Conservation (phyloP, 2,797 vertebrate genomes). For the Poecile montanus region DNA sequence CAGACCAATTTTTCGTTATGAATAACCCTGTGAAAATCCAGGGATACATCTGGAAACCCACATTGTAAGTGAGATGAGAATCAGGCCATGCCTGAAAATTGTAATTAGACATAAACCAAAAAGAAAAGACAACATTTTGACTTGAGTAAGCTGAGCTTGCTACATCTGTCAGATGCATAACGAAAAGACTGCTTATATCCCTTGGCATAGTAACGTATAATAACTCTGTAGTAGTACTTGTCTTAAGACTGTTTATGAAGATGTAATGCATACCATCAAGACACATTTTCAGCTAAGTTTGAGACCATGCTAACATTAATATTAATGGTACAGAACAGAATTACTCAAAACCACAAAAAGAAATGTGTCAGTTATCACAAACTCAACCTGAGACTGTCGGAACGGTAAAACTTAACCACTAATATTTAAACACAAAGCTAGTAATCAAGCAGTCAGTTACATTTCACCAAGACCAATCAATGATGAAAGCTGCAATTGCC, state of each 20-base stretch:
- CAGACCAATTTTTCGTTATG: not conserved
- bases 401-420: not conserved
- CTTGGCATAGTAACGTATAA: not conserved
- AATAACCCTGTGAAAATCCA: slow-evolving; percentile 20
- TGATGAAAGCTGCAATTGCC: not conserved
- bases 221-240: not conserved
- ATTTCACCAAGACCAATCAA: not conserved
- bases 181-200: not conserved
- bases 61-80: not conserved
- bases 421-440: not conserved
- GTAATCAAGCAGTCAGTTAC: not conserved
- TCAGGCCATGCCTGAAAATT: not conserved
- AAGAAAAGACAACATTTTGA: not conserved
- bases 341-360: not conserved
- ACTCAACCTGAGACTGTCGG: not conserved
- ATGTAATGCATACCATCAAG: not conserved
- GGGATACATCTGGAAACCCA: slow-evolving; percentile 21
- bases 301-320: not conserved
- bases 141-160: not conserved
- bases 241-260: not conserved
- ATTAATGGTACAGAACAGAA: not conserved
- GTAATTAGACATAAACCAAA: not conserved
- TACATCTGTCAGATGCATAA: not conserved
- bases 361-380: not conserved
- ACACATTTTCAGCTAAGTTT: not conserved